Conservation (phyloP, 2,113 vertebrate species). For the Laterallus jamaicensis region DNA sequence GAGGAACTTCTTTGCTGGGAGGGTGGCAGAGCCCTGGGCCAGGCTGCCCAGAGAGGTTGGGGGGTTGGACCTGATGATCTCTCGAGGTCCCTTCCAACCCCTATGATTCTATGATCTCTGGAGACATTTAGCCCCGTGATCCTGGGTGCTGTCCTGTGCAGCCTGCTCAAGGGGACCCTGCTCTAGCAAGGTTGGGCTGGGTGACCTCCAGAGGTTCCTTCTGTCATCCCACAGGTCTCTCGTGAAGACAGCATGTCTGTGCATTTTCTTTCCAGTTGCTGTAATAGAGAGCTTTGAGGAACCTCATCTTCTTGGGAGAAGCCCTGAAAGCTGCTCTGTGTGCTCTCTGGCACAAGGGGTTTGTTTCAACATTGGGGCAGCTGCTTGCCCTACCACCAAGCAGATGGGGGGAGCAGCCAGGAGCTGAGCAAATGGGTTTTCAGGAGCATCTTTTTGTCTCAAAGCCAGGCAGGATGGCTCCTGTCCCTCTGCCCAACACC, state of each 20-base stretch:
- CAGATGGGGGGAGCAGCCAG: not conserved
- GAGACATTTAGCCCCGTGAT: too few relatives aligned
- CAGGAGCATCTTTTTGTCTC: not conserved
- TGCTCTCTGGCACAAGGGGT: not conserved
- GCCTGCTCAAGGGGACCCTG: too few relatives aligned
- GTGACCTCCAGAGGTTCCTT: too few relatives aligned
- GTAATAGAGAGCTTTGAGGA: not conserved
- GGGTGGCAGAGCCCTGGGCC: too few relatives aligned
- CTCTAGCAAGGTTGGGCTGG: too few relatives aligned
- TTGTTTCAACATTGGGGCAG: not conserved
- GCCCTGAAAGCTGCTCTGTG: not conserved
- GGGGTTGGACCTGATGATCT: too few relatives aligned
- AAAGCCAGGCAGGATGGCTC: not conserved
- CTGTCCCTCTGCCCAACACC: accelerated
- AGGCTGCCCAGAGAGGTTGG: too few relatives aligned
- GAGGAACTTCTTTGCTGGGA: too few relatives aligned
- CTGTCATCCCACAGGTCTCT: too few relatives aligned
- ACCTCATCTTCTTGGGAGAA: accelerated
- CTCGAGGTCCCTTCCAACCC: too few relatives aligned
- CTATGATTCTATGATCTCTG: too few relatives aligned
- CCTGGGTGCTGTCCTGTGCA: too few relatives aligned
- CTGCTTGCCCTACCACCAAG: not conserved
- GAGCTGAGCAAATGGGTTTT: not conserved
- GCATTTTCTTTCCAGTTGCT: not conserved
- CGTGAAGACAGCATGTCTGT: not conserved